Base-by-base conservation (phyloP, 2,888 invertebrate genomes). In the Phyllotreta striolata region DNA sequence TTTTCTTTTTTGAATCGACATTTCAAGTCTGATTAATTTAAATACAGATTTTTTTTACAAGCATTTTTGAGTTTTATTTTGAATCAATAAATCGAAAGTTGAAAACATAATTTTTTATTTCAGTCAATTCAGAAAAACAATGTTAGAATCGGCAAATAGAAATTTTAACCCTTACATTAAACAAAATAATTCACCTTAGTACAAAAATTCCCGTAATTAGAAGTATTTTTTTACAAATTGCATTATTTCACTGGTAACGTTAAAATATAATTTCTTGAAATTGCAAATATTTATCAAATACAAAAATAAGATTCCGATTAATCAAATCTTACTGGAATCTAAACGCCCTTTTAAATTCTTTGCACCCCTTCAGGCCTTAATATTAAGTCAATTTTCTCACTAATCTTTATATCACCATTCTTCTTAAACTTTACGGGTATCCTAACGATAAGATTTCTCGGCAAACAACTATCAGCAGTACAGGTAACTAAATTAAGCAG, bases 401-500 rank as follows among this genome's bases (percentile, higher is more conserved):
- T 66, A n/a, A 72, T 47, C 8, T 63, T 68, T 12, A 57, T 62
- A 9, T 34, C 40, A 12, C 59, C 64, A 40, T 52, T 58, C 13
- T 66, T 61, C 1, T 47, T 43, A 47, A 64, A 66, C 41, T 63
- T 54, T 56, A 80, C 60, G 3, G 76, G 75, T 52, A 78, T 69
- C 60, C 76, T 69, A 9, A 80, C 57, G 37, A 76, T 68, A 70
- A 81, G 81, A 62, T 62, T 76, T 68, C 78, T 81, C 10, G 80
- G 80, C 44, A 76, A 69, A 72, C 82, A 82, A 7, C 74, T 72
- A 59, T 79, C 77, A 3, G 62, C 57, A 2, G 77, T 78, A 65
- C 82, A 82, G 39, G 79, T 78, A 10, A 80, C 73, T 35, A 81
- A 70, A 73, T 76, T 74, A 71, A 78, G 80, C 56, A 73, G 61